A percentile compares a stretch with the other conserved stretches of the same genome.
These are phyloP conservation scores for Ceriagrion tenellum DNA, from an alignment of 2,888 invertebrate species.

Conservation along the genomic window DNA sequence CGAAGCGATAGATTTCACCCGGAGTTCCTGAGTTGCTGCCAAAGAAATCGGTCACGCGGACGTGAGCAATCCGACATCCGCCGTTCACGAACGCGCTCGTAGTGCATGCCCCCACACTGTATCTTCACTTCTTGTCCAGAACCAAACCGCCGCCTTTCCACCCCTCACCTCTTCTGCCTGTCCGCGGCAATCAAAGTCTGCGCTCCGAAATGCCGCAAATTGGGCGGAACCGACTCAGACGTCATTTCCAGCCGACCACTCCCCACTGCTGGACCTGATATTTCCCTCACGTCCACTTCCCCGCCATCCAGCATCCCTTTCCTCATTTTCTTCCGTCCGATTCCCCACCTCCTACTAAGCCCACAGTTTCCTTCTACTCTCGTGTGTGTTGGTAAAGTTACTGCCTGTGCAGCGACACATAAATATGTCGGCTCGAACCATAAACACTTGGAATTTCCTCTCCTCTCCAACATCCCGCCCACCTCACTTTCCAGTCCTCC, in stretches of 20 bases:
- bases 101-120: background rate
- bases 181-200: background rate
- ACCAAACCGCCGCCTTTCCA: too few relatives aligned
- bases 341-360: background rate
- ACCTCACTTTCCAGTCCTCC: background rate
- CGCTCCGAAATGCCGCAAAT: conserved; percentile 16
- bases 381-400: conserved; percentile 18
- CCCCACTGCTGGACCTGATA: background rate
- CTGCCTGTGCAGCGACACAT: conserved; percentile 43
- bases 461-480: background rate
- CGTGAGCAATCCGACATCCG: background rate
- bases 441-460: conserved; percentile 20
- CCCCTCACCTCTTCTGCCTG: background rate
- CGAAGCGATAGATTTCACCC: background rate
- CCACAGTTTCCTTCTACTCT: background rate
- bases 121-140: too few relatives aligned
- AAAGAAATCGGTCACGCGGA: background rate
- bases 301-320: too few relatives aligned
- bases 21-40: background rate
- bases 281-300: too few relatives aligned
- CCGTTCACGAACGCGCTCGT: background rate
- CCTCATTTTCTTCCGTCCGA: background rate
- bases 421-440: conserved; percentile 54
- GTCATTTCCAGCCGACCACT: conserved; percentile 53
- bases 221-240: conserved; percentile 51